These are phyloP conservation scores for Drosophila repletoides DNA, from an alignment of 1,140 invertebrate species.

Conservation along the genomic window DNA sequence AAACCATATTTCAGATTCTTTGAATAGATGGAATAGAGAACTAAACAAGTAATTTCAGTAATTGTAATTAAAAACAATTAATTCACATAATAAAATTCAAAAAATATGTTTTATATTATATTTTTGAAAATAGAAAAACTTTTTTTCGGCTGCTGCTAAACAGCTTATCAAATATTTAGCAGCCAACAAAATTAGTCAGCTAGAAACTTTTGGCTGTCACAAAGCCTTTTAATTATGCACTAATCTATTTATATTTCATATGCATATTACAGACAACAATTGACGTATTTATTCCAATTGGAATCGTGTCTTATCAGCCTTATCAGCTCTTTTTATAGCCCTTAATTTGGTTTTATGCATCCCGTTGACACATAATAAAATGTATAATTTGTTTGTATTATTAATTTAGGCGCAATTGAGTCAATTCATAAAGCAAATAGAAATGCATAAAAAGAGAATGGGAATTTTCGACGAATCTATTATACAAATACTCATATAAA, in stretches of 20 bases:
- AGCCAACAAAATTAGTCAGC: background rate
- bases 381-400: constrained; percentile 68
- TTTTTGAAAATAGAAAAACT: no score
- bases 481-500: constrained; percentile 50
- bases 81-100: no score
- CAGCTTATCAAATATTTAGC: background rate
- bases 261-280: background rate
- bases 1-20: no score
- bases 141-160: no score
- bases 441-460: constrained; percentile 20
- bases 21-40: no score
- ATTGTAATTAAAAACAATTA: background rate
- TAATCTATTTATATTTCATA: constrained; percentile 24
- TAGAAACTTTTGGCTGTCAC: background rate
- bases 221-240: constrained; percentile 23
- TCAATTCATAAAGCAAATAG: constrained; percentile 23
- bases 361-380: constrained; percentile 50
- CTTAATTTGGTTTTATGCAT: constrained; percentile 27
- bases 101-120: no score
- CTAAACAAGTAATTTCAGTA: no score
- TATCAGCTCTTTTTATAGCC: constrained; percentile 12
- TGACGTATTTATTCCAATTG: background rate
- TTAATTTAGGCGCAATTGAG: constrained; percentile 64
- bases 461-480: constrained; percentile 44
- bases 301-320: background rate